Evolutionary conservation across 2,113 vertebrate genomes (phyloP).

Genomic region (Neolamprologus cancellatus): DNA sequence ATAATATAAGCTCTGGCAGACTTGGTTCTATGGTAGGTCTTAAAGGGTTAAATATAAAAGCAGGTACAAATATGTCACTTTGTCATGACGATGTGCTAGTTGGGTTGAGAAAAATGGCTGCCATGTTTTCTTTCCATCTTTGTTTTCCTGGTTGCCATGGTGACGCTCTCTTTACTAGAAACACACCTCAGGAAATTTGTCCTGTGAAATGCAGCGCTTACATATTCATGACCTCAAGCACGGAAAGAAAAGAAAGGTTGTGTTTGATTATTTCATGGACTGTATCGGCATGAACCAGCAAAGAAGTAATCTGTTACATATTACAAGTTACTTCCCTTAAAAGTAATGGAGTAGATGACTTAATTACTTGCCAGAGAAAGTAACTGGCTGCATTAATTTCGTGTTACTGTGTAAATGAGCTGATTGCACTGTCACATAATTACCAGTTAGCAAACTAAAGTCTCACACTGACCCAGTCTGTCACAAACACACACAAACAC

Average conservation of each 20-base stretch:
- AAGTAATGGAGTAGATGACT: neutral
- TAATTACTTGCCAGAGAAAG: neutral
- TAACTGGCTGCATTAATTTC: neutral
- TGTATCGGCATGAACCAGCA: neutral
- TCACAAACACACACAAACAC: fast-evolving
- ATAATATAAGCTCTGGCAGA: fast-evolving
- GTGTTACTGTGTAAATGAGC: neutral
- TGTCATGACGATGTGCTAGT: neutral
- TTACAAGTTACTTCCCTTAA: neutral
- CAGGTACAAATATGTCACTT: neutral
- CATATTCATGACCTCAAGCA: neutral
- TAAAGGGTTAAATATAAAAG: neutral
- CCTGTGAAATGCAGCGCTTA: neutral
- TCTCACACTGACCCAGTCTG: neutral
- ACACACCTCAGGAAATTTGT: neutral
- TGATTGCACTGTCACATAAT: neutral
- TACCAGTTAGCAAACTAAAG: neutral
- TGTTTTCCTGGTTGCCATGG: neutral
- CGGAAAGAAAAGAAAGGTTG: neutral
- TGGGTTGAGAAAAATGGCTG: neutral
- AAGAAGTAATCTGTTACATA: neutral
- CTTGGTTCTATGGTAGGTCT: no score
- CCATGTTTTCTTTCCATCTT: neutral
- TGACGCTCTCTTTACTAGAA: neutral
- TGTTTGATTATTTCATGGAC: neutral